Conservation (phyloP, 1,140 invertebrate genomes). For the Drosophila athabasca region DNA sequence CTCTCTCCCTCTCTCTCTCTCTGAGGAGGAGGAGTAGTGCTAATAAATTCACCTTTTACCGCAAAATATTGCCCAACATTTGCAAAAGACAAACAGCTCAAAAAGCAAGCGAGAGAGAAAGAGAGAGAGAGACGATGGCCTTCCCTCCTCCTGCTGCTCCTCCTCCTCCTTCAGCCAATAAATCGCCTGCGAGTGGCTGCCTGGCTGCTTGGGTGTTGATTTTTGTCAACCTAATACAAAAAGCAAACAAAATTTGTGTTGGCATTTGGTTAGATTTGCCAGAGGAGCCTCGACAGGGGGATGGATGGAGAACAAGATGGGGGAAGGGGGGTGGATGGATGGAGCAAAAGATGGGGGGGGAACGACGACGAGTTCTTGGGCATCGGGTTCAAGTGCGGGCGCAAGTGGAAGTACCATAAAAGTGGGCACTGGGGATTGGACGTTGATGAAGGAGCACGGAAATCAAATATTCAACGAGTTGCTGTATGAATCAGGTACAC, state of each 20-base stretch:
- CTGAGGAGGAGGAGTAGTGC: slow-evolving; percentile 25
- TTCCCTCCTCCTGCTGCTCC: too few species aligned
- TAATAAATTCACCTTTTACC: slow-evolving; percentile 80
- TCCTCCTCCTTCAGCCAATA: slow-evolving; percentile 1
- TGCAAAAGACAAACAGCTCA: slow-evolving; percentile 71
- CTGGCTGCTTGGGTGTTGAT: slow-evolving; percentile 59
- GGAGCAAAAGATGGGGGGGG: not conserved
- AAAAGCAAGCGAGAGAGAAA: too few species aligned
- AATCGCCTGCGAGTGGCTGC: slow-evolving; percentile 24
- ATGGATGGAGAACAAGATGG: not conserved
- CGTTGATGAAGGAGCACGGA: slow-evolving; percentile 30
- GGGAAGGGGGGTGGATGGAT: not conserved
- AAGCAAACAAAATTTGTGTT: slow-evolving; percentile 78
- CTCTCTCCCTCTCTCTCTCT: too few species aligned
- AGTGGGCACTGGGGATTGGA: slow-evolving; percentile 40
- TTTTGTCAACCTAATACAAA: slow-evolving; percentile 79
- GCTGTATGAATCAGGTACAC: slow-evolving; percentile 16
- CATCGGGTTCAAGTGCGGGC: not conserved
- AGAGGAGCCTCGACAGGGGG: not conserved
- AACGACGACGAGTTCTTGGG: slow-evolving; percentile 6
- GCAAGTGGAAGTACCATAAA: not conserved
- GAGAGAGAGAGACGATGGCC: not conserved
- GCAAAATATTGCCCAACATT: slow-evolving; percentile 79
- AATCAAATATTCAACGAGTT: slow-evolving; percentile 48
- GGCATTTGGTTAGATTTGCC: slow-evolving; percentile 73